A percentile compares a stretch with the other conserved stretches of the same genome.
Evolutionary conservation across 64 coral and sea anemone species (phyloP).

Genomic region (Montipora capricornis): DNA sequence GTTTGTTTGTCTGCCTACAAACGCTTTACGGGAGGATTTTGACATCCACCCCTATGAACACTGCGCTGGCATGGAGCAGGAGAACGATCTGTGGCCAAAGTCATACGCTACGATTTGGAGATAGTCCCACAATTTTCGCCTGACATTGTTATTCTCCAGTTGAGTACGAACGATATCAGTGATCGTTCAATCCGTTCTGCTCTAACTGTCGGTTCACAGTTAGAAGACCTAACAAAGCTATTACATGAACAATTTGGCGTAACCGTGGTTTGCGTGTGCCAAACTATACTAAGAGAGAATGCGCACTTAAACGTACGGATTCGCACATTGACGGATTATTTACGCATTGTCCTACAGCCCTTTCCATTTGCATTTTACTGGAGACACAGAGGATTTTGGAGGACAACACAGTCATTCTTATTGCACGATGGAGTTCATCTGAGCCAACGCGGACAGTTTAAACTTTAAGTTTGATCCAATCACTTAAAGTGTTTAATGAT

Average conservation of each 20-base stretch:
- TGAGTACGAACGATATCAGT: conserved; percentile 19
- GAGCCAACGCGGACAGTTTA: conserved; percentile 10
- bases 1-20: neutral
- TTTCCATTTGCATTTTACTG: conserved; percentile 30
- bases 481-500: conserved; percentile 33
- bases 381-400: conserved; percentile 25
- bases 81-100: conserved; percentile 2
- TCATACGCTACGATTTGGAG: conserved; percentile 1
- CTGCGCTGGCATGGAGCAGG: conserved; percentile 24
- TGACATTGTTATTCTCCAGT: conserved; percentile 1
- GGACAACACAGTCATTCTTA: conserved; percentile 5
- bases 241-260: conserved; percentile 22
- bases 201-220: conserved; percentile 29
- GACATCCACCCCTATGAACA: neutral
- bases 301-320: neutral
- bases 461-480: conserved; percentile 15
- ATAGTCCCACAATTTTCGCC: conserved; percentile 20
- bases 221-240: conserved; percentile 36
- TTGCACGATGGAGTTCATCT: conserved; percentile 10
- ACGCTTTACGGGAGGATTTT: conserved; percentile 16
- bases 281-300: conserved; percentile 31
- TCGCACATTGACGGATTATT: neutral
- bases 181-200: neutral
- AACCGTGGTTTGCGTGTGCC: conserved; percentile 5
- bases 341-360: conserved; percentile 29